These are phyloP conservation scores for Ochotona princeps DNA, from an alignment of 2,113 vertebrate genomes.

Conservation along the genomic window DNA sequence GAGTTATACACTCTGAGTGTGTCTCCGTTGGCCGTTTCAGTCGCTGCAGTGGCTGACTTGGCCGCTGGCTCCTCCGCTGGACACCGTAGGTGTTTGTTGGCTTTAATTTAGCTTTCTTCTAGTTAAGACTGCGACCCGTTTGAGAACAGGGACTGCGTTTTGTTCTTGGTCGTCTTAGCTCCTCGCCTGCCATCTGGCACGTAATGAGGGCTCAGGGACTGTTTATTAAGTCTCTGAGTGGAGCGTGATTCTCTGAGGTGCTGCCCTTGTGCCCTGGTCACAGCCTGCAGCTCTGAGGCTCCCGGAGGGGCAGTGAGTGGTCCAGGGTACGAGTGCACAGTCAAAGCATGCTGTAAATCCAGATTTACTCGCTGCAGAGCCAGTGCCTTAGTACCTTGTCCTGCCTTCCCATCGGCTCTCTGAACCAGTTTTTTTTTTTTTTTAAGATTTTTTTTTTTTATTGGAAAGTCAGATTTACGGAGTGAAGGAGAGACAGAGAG, in stretches of 20 bases:
- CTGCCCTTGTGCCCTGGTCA: neutral
- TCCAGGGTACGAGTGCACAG: neutral
- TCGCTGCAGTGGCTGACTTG: neutral
- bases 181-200: neutral
- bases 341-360: neutral
- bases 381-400: neutral
- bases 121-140: neutral
- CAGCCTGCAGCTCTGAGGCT: neutral
- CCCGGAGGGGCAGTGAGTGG: neutral
- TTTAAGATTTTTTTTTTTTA: too few species aligned
- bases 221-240: neutral
- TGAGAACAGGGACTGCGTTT: neutral
- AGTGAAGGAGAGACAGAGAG: too few species aligned
- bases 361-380: neutral
- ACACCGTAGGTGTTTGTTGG: neutral
- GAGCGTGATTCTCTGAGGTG: neutral
- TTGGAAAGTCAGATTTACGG: too few species aligned
- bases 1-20: neutral
- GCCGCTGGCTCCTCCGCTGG: neutral
- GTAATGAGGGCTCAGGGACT: neutral
- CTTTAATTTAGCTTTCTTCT: neutral
- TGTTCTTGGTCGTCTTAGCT: neutral
- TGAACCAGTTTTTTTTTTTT: neutral
- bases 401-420: neutral
- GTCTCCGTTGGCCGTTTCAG: neutral